Base-by-base conservation (phyloP, 2,888 invertebrate genomes). In the Standfussiana lucernea region DNA sequence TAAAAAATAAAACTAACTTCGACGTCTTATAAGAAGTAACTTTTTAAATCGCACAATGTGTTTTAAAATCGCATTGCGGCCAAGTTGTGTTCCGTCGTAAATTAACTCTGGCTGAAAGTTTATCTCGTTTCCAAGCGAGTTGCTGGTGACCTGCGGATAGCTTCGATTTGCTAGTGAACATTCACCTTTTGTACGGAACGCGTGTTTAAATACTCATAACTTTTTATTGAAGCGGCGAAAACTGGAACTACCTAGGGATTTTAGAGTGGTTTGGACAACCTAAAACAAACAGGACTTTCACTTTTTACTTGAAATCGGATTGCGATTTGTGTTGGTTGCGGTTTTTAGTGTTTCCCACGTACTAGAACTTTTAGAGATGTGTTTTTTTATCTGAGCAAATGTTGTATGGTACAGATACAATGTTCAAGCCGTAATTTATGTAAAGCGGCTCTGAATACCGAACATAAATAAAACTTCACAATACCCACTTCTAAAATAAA, bases 101-200 rank as follows among this genome's bases (percentile, higher is more conserved):
- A 94, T 93, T 93, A 93, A 90, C 91, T 86, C 82, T 71, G 87
- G 88, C 81, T 82, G 91, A 91, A 91, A 93, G 90, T 94, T 94
- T 94, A 94, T 94, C 93, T 92, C 89, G 90, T 93, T 94, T 92
- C 92, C 92, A 91, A 84, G 81, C 89, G 89, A 91, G 85, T 84
- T 89, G 88, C 77, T 82, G 87, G 85, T 82, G 84, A 86, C 82
- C 86, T 83, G 76, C 72, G 80, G 86, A 79, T 74, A 85, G 87
- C 87, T 92, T 91, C 91, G 91, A 91, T 92, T 91, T 91, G 87
- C 87, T 90, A 70, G 82, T 86, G 81, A 83, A 77, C 83, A 77
- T 59, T 77, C 72, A 74, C 85, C 77, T 77, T 80, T 80, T 66
- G 56, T 81, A 79, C 72, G 64, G 70, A 71, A 80, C 71, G 77